A percentile compares a stretch with the other conserved stretches of the same genome.
These are phyloP conservation scores for Salvelinus alpinus DNA, from an alignment of 2,113 vertebrate species.

Conservation along the genomic window DNA sequence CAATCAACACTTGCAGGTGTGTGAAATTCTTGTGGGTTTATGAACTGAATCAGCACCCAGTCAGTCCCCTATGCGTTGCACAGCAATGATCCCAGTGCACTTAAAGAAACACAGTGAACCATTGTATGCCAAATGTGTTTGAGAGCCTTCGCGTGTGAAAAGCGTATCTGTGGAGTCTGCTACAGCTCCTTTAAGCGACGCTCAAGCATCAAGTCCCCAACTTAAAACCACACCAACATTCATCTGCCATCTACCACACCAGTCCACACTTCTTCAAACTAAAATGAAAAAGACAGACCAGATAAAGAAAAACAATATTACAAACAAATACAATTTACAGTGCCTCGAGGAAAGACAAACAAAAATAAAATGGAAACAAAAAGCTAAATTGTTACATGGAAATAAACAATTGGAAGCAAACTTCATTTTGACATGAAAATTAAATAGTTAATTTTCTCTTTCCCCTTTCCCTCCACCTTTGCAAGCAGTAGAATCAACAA, in stretches of 20 bases:
- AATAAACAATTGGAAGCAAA: conserved; percentile 11
- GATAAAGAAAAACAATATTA: conserved; percentile 6
- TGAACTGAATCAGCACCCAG: conserved; percentile 29
- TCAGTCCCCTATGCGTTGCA: conserved; percentile 23
- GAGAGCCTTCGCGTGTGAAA: conserved; percentile 44
- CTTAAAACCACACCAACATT: conserved; percentile 52
- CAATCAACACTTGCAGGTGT: conserved; percentile 35
- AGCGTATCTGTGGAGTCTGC: conserved; percentile 27
- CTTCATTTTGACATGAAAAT: conserved; percentile 35
- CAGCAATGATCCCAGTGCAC: conserved; percentile 52
- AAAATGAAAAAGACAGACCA: conserved; percentile 21
- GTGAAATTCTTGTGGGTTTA: conserved; percentile 19
- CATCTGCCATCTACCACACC: conserved; percentile 43
- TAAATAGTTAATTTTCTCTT: conserved; percentile 4
- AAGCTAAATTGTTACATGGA: background rate
- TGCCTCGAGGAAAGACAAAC: conserved; percentile 11
- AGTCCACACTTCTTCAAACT: conserved; percentile 40
- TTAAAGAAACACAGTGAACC: conserved; percentile 61
- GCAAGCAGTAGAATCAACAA: background rate
- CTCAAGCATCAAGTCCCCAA: conserved; percentile 25
- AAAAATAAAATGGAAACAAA: background rate
- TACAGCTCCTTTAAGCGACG: conserved; percentile 32
- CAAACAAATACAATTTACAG: conserved; percentile 20
- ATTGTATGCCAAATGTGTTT: conserved; percentile 51
- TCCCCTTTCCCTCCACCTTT: conserved; percentile 24